These are phyloP conservation scores for Drosophila algonquin DNA, from an alignment of 2,888 invertebrate genomes.

Conservation along the genomic window DNA sequence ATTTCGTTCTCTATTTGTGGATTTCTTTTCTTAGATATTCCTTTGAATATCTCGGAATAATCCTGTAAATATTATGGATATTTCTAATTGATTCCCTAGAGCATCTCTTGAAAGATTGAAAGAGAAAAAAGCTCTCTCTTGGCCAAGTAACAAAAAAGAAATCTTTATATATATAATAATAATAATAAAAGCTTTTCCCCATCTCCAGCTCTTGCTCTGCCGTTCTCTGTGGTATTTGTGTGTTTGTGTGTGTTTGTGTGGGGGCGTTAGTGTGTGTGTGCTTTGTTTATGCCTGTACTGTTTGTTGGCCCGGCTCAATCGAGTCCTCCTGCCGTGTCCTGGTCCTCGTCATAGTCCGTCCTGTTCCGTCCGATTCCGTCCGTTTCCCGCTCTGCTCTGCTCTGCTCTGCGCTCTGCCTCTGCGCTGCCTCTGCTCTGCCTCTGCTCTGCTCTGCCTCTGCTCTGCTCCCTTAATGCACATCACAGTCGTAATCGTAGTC, in stretches of 20 bases:
- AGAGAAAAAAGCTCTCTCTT: conserved; percentile 31
- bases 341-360: conserved; percentile 9
- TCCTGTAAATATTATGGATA: background rate
- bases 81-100: background rate
- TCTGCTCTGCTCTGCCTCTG: conserved; percentile 6
- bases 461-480: conserved; percentile 62
- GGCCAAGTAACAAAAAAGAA: background rate
- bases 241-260: conserved; percentile 22
- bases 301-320: conserved; percentile 69
- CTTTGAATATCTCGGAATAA: background rate
- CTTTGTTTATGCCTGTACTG: conserved; percentile 70
- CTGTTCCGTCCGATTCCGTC: conserved; percentile 1
- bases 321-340: conserved; percentile 20
- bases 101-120: background rate
- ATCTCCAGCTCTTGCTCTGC: conserved; percentile 13
- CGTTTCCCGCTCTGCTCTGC: conserved; percentile 13
- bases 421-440: background rate
- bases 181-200: conserved; percentile 24
- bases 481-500: conserved; percentile 14
- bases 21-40: no score
- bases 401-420: background rate
- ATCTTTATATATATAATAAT: no score
- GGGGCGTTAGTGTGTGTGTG: conserved; percentile 11
- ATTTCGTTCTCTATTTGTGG: no score
- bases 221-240: conserved; percentile 18